Conservation (phyloP, 2,113 vertebrate genomes). For the Sterrhoptilus dennistouni region DNA sequence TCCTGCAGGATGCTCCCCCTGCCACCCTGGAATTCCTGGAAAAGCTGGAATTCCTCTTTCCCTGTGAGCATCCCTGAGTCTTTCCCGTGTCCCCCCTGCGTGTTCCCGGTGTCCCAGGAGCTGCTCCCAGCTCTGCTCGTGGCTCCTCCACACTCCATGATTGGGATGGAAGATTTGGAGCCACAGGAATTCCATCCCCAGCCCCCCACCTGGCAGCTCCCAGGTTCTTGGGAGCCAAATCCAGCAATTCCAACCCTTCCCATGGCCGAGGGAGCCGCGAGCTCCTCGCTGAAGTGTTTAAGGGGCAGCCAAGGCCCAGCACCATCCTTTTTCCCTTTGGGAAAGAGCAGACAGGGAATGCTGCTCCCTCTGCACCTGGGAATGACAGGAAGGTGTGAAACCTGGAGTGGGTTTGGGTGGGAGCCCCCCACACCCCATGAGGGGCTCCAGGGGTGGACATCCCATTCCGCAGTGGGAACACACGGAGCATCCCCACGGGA, state of each 20-base stretch:
- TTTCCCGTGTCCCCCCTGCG: accelerated
- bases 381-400: background rate
- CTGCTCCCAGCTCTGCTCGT: background rate
- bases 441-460: accelerated
- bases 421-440: accelerated
- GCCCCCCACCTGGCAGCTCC: background rate
- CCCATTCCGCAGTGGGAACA: accelerated
- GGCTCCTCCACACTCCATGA: accelerated
- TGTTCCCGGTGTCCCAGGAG: accelerated
- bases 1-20: background rate
- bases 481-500: accelerated
- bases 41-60: background rate
- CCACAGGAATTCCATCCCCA: background rate
- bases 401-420: accelerated
- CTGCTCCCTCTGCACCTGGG: background rate
- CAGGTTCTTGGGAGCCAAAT: background rate
- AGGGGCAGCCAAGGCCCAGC: accelerated
- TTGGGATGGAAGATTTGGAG: background rate
- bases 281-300: background rate
- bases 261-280: accelerated
- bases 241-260: background rate
- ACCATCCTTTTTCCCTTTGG: background rate
- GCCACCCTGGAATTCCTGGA: too few relatives aligned
- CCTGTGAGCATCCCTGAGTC: accelerated
- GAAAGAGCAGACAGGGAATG: accelerated